Base-by-base conservation (phyloP, 2,797 vertebrate species). In the Rhodeus uyekii region DNA sequence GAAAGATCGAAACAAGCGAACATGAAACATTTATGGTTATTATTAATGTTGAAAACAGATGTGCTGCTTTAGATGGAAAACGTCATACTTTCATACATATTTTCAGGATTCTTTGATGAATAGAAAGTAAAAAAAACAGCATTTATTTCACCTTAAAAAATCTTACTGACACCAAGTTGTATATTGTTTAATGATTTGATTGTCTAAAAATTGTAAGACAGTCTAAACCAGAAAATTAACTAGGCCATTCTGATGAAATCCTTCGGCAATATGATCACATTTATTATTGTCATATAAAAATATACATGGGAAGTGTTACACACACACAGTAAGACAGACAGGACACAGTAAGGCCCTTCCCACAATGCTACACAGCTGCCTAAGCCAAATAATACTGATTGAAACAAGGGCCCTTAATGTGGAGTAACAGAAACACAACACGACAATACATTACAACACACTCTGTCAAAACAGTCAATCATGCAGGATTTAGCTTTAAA, bases 351-450 rank as follows among this genome's bases (percentile, higher is more conserved):
- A 48, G 83, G 72, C 80, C 79, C 82, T 61, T 76, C 71, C 73
- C 65, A 84, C 58, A 85, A 88, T 91, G 90, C 92, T 90, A 92
- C 93, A 89, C 92, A 93, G 87, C 91, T 93, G 93, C 90, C 91
- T 91, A 88, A 84, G 93, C 90, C 91, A 90, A 85, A 88, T 96
- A 97, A 98, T 96, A 98, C 95, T 97, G 96, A 88, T 88, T 78
- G 87, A 89, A 80, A 74, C 68, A 10, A 38, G 55, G 86, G 90
- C 91, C 94, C 91, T 90, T 94, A 93, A 95, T 94, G 90, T 89
- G 90, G 81, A 89, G 74, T 86, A 93, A 89, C 90, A 90, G 86
- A 94, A 88, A 95, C 77, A 88, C 29, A 32, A 81, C 78, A 85
- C n/a, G 85, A 88, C 78, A 89, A 58, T 90, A 92, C 78, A 89